phyloP scores from a whole-genome alignment of 2,888 invertebrate species.

The Cataglyphis albicans region DNA sequence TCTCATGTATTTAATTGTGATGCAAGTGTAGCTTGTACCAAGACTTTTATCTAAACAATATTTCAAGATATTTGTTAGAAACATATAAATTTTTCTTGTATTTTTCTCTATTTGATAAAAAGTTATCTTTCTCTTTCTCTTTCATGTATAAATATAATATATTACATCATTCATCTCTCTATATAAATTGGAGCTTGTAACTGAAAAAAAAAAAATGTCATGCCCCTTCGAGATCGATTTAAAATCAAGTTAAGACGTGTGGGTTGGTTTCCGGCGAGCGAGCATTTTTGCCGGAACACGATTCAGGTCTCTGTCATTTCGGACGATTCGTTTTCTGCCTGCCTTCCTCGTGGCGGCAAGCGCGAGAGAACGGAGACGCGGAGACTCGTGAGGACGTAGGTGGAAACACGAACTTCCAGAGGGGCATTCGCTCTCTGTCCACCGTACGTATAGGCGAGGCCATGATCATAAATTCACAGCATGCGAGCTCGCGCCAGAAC shows the following conservation, averaged over 20 bases:
- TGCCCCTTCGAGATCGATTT: slow-evolving; percentile 26
- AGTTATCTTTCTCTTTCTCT: background rate
- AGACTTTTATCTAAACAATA: background rate
- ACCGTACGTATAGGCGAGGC: slow-evolving; percentile 62
- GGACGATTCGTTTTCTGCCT: slow-evolving; percentile 70
- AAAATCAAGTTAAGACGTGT: slow-evolving; percentile 57
- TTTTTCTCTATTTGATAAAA: background rate
- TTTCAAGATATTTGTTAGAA: slow-evolving; percentile 5
- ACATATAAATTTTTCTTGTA: background rate
- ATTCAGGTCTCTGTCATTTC: slow-evolving; percentile 69
- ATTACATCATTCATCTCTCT: background rate
- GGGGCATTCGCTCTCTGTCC: slow-evolving; percentile 54
- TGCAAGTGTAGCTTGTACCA: background rate
- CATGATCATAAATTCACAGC: slow-evolving; percentile 79
- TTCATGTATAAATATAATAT: background rate
- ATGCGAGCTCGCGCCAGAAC: slow-evolving; percentile 70
- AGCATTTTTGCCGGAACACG: slow-evolving; percentile 64
- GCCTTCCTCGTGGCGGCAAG: slow-evolving; percentile 56
- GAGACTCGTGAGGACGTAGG: slow-evolving; percentile 65
- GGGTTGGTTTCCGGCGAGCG: slow-evolving; percentile 62
- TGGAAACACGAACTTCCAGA: slow-evolving; percentile 76
- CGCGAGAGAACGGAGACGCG: slow-evolving; percentile 52
- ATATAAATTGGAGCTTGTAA: background rate
- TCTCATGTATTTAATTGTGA: slow-evolving; percentile 8
- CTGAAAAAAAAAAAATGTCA: background rate